Conservation (phyloP, 2,113 vertebrate genomes). For the Agelaius tricolor region DNA sequence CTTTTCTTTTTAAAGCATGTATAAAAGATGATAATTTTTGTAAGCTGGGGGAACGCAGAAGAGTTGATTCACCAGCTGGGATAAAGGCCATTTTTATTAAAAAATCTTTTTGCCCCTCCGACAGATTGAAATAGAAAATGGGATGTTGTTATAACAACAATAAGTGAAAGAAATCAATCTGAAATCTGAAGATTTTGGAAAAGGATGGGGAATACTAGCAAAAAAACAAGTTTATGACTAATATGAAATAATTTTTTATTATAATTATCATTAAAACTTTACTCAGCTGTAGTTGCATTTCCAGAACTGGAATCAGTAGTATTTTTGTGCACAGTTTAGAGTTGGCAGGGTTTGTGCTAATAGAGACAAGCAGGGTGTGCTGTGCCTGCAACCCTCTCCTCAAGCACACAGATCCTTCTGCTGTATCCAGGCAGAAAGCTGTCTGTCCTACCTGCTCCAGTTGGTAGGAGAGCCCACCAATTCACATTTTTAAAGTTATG, state of each 20-base stretch:
- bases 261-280: background rate
- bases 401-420: background rate
- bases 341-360: background rate
- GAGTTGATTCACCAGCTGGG: slow-evolving; percentile 74
- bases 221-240: background rate
- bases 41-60: slow-evolving; percentile 64
- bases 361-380: background rate
- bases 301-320: background rate
- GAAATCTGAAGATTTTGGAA: background rate
- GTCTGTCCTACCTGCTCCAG: background rate
- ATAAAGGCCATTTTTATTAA: slow-evolving; percentile 63
- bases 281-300: background rate
- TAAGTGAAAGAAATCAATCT: background rate
- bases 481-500: slow-evolving; percentile 8
- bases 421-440: background rate
- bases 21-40: slow-evolving; percentile 85
- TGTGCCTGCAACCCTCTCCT: background rate
- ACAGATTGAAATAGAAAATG: slow-evolving; percentile 15
- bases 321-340: background rate
- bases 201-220: background rate
- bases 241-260: background rate
- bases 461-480: background rate
- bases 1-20: slow-evolving; percentile 66
- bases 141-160: slow-evolving; percentile 2
- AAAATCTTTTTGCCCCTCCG: background rate